These are phyloP conservation scores for Hypercompe scribonia DNA, from an alignment of 2,888 invertebrate species.

Conservation along the genomic window DNA sequence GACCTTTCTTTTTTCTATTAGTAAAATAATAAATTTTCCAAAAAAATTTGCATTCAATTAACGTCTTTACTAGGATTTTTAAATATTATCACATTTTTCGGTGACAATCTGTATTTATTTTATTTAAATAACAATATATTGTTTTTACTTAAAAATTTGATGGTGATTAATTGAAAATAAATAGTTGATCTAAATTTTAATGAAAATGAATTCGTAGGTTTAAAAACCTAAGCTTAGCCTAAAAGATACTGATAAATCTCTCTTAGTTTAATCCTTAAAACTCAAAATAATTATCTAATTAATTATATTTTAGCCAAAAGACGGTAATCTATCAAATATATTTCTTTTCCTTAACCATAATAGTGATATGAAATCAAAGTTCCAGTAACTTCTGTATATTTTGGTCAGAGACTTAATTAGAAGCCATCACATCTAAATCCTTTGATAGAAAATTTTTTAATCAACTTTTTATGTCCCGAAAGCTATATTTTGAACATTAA, in stretches of 20 bases:
- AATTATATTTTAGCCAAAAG: neutral
- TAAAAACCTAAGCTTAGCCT: too few species aligned
- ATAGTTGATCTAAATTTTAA: too few species aligned
- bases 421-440: slow-evolving; percentile 1
- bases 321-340: neutral
- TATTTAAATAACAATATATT: too few species aligned
- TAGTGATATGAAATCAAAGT: neutral
- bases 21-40: too few species aligned
- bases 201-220: too few species aligned
- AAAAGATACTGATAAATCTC: neutral
- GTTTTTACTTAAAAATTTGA: too few species aligned
- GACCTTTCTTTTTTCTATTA: too few species aligned
- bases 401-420: neutral
- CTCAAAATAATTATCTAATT: neutral
- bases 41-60: too few species aligned
- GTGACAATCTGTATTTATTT: too few species aligned
- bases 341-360: neutral
- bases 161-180: too few species aligned
- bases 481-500: slow-evolving; percentile 44
- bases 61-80: too few species aligned
- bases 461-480: slow-evolving; percentile 18
- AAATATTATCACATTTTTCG: too few species aligned
- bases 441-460: slow-evolving; percentile 10
- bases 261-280: neutral
- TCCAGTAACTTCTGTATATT: neutral